Evolutionary conservation across 2,888 invertebrate genomes (phyloP).

Genomic region (Drosophila borealis): DNA sequence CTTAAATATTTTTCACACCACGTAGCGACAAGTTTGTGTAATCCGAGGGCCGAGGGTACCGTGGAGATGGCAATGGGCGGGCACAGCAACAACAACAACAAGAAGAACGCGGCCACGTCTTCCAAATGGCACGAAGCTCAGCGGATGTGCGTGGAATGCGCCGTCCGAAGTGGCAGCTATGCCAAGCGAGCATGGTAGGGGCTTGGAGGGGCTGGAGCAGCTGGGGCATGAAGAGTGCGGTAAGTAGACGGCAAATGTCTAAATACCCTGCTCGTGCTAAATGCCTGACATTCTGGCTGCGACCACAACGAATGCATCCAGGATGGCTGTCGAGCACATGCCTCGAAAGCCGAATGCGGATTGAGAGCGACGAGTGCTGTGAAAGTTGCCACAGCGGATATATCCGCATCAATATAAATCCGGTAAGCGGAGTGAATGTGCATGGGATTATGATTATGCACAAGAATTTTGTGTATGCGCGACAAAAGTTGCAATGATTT

Average conservation of each 20-base stretch:
- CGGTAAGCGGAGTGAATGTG: neutral
- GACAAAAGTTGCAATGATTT: neutral
- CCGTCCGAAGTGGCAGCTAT: constrained; percentile 24
- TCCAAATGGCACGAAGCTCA: constrained; percentile 56
- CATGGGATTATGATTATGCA: constrained; percentile 7
- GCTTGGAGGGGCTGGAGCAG: no score
- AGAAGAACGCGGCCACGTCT: constrained; percentile 45
- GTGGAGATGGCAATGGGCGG: constrained; percentile 19
- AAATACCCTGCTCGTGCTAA: constrained; percentile 78
- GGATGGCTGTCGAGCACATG: constrained; percentile 9
- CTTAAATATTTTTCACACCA: constrained; percentile 80
- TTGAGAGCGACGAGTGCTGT: constrained; percentile 17
- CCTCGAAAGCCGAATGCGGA: constrained; percentile 6
- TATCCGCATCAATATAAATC: constrained; percentile 6
- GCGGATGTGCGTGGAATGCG: constrained; percentile 72
- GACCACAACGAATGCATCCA: constrained; percentile 61
- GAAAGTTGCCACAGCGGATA: constrained; percentile 2
- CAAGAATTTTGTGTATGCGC: neutral
- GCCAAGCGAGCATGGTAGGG: neutral
- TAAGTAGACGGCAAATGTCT: constrained; percentile 76
- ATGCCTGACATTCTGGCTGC: constrained; percentile 70
- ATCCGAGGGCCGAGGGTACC: constrained; percentile 29
- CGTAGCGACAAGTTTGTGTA: constrained; percentile 76
- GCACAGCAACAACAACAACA: neutral
- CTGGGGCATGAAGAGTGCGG: constrained; percentile 9